Conservation (phyloP, 1,140 invertebrate genomes). For the Orius laevigatus region DNA sequence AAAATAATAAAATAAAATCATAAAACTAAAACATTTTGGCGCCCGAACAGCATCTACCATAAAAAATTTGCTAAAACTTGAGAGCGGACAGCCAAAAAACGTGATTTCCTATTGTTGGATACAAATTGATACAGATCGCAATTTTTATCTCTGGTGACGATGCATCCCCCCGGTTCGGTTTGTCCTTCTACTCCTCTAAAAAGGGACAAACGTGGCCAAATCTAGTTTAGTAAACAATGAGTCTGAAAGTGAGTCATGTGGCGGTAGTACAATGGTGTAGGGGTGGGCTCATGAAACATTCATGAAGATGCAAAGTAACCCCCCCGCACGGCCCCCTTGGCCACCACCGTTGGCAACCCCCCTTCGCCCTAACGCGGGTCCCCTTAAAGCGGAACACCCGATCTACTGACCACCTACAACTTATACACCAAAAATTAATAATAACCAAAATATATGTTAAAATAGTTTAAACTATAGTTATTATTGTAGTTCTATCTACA, state of each 20-base stretch:
- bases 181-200: neutral
- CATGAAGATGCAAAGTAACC: conserved; percentile 14
- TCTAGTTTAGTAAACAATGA: conserved; percentile 19
- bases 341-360: neutral
- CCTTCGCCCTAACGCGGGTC: neutral
- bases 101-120: too few species aligned
- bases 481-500: too few species aligned
- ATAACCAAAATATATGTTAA: too few species aligned
- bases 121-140: too few species aligned
- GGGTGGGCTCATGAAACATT: conserved; percentile 14
- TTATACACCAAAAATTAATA: too few species aligned
- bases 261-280: conserved; percentile 16
- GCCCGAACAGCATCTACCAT: too few species aligned
- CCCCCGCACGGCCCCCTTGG: conserved; percentile 1
- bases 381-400: conserved; percentile 11
- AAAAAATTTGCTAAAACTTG: too few species aligned
- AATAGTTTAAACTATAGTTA: too few species aligned
- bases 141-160: too few species aligned
- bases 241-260: conserved; percentile 17
- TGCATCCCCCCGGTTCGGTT: neutral
- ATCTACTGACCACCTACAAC: conserved; percentile 5
- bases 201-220: conserved; percentile 17
- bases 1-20: too few species aligned
- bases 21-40: too few species aligned
- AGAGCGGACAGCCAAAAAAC: too few species aligned